These are phyloP conservation scores for Littorina saxatilis DNA, from an alignment of 1,140 invertebrate species.

Conservation along the genomic window DNA sequence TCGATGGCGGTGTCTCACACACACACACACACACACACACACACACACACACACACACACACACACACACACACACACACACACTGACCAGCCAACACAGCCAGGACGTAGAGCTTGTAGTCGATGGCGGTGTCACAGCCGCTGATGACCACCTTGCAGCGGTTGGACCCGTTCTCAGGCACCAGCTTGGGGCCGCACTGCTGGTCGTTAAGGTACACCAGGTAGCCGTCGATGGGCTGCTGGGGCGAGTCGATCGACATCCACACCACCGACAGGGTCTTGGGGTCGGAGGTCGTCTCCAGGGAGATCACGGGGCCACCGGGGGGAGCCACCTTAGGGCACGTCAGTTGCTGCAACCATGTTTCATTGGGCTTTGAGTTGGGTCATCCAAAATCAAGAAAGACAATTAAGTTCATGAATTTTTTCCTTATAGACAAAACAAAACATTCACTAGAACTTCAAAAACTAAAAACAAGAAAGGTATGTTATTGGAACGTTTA, in stretches of 20 bases:
- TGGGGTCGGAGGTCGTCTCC: constrained; percentile 63
- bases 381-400: too few species aligned
- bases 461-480: too few species aligned
- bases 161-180: constrained; percentile 68
- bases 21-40: too few species aligned
- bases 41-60: too few species aligned
- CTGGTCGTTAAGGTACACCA: constrained; percentile 71
- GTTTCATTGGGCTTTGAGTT: too few species aligned
- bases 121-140: constrained; percentile 66
- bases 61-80: too few species aligned
- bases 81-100: constrained; percentile 63
- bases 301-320: constrained; percentile 74
- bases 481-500: too few species aligned
- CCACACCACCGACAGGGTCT: constrained; percentile 72
- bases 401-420: too few species aligned
- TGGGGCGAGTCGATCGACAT: constrained; percentile 67
- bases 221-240: constrained; percentile 68
- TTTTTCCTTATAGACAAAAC: too few species aligned
- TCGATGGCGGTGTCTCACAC: constrained; percentile 66
- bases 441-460: too few species aligned
- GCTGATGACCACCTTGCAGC: constrained; percentile 74
- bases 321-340: constrained; percentile 60
- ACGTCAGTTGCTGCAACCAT: constrained; percentile 64
- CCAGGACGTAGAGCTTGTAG: constrained; percentile 72
- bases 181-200: constrained; percentile 73